Evolutionary conservation across 2,113 vertebrate species (phyloP), one percentile per base, ranked within the genome.

Genomic region (Brachirus orientalis): DNA sequence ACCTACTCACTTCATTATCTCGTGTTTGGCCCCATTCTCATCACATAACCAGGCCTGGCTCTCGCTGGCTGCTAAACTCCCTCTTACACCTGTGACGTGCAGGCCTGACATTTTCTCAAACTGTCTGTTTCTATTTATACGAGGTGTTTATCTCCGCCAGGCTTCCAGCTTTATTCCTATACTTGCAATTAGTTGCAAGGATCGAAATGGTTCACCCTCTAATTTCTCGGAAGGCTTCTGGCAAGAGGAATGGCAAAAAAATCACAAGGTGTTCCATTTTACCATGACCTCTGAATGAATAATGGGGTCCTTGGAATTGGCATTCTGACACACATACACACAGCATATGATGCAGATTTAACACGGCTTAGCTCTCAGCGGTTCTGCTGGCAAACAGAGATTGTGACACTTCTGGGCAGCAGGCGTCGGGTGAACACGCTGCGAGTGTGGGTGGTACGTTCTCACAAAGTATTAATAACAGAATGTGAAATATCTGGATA

Each of bases 221-320:
- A 73, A 72, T 77, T 68, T 75, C 47, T 48, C 19, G 14, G n/a
- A 63, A 18, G 47, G 51, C 58, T 75, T 65, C 64, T 86, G 82
- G 80, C 69, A 71, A 47, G 61, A 65, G 28, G 28, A 28, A 28
- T 28, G 28, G 28, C 6, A 41, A 28, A 52, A 58, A 63, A 76
- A 84, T 81, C 58, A 78, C 50, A 77, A 86, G 74, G 86, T 88
- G 88, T 86, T 85, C 72, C 82, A 92, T 86, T 89, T 85, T 70
- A 85, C 71, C 68, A 8, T 83, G 71, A 86, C 81, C 75, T 74
- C 56, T 44, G 69, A 65, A 65, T 53, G 71, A 82, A 59, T 64
- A 61, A 74, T 77, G 41, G 44, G 71, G 55, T 67, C 48, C 68
- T 71, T 82, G 67, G 63, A 63, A 56, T 22, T 72, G 70, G 48